Percentiles rank a stretch among this genome's conserved stretches.
phyloP scores from a whole-genome alignment of 2,888 invertebrate genomes.

The Colletes collaris region DNA sequence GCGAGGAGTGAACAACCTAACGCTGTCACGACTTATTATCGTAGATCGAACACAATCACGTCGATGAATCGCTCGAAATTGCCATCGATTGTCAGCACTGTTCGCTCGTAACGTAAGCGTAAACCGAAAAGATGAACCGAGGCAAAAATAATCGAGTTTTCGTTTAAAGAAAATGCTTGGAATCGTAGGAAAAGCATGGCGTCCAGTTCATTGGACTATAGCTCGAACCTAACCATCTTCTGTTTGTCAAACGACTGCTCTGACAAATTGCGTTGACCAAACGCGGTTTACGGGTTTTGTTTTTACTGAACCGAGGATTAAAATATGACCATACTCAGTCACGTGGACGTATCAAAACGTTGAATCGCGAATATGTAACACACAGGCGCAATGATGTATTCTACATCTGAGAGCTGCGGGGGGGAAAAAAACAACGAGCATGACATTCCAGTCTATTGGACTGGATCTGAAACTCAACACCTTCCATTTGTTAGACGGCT shows the following conservation, averaged over 20 bases:
- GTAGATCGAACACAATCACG: background rate
- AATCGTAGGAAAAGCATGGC: no score
- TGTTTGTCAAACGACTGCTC: background rate
- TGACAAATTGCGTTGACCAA: background rate
- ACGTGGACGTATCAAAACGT: background rate
- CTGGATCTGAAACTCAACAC: background rate
- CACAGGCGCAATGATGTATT: background rate
- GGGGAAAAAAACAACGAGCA: background rate
- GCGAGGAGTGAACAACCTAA: constrained; percentile 32
- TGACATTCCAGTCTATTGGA: background rate
- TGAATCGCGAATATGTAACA: background rate
- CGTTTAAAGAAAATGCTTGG: no score
- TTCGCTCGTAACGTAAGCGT: background rate
- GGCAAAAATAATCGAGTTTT: no score
- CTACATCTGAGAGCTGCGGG: background rate
- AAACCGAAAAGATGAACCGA: no score
- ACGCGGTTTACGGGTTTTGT: background rate
- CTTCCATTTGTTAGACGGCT: no score
- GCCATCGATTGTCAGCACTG: background rate
- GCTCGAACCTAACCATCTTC: background rate
- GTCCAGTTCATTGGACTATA: background rate
- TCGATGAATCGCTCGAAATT: constrained; percentile 7
- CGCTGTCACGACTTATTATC: background rate
- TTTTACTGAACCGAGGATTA: background rate
- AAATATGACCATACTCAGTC: background rate